A percentile compares a stretch with the other conserved stretches of the same genome.
Evolutionary conservation across 2,113 vertebrate species (phyloP).

Genomic region (Sphyrna mokarran): DNA sequence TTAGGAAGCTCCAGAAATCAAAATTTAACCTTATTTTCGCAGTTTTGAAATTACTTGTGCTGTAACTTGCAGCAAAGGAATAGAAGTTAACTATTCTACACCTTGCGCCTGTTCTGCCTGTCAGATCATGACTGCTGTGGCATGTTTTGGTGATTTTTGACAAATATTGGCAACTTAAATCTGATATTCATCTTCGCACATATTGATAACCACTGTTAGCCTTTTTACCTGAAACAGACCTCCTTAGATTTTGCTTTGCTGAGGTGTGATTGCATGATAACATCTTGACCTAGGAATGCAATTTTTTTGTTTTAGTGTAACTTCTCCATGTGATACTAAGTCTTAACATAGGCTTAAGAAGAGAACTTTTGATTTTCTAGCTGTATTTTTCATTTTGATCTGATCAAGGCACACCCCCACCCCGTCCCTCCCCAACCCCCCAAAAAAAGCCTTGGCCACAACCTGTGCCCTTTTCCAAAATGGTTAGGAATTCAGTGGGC

Average conservation of each 20-base stretch:
- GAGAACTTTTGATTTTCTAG: constrained; percentile 6
- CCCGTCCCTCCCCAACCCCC: too few relatives aligned
- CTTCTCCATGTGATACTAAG: background rate
- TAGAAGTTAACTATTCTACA: background rate
- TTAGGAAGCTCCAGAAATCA: background rate
- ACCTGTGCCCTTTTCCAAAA: background rate
- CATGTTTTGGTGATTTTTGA: background rate
- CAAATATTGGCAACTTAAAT: background rate
- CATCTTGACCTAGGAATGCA: background rate
- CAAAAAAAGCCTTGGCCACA: too few relatives aligned
- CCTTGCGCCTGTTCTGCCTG: background rate
- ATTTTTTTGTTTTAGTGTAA: background rate
- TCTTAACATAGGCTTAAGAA: background rate
- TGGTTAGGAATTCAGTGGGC: background rate
- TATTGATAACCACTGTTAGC: constrained; percentile 1
- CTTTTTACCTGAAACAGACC: constrained; percentile 21
- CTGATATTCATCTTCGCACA: background rate
- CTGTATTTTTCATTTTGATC: background rate
- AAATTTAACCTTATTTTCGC: background rate
- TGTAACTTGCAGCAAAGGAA: background rate
- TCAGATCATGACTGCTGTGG: background rate
- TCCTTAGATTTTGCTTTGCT: constrained; percentile 19
- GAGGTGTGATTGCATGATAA: background rate
- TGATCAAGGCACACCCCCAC: background rate
- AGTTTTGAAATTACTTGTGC: background rate